Conservation (phyloP, 2,113 vertebrate genomes). For the Emydura subglobosa region DNA sequence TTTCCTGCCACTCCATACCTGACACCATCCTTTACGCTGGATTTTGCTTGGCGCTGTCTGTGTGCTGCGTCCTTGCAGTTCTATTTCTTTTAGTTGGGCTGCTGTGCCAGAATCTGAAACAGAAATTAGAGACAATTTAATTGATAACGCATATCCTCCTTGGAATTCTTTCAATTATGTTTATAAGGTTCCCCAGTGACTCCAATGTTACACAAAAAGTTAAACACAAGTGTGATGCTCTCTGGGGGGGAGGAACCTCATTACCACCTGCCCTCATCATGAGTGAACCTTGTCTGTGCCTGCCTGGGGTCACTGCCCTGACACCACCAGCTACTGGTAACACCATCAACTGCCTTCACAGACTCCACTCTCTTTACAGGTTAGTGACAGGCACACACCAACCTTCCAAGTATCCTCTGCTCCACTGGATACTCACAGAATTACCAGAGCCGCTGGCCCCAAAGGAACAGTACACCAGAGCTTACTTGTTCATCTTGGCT, state of each 20-base stretch:
- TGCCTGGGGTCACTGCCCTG: background rate
- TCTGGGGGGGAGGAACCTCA: background rate
- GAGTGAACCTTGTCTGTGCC: background rate
- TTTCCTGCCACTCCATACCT: slow-evolving; percentile 80
- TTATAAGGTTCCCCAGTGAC: background rate
- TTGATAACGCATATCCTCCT: background rate
- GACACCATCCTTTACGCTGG: slow-evolving; percentile 90
- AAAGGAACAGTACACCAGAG: background rate
- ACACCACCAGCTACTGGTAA: background rate
- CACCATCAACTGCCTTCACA: background rate
- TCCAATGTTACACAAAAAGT: background rate
- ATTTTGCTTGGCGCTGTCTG: slow-evolving; percentile 86
- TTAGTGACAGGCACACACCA: background rate
- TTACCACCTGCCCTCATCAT: background rate
- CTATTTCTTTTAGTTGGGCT: slow-evolving; percentile 63
- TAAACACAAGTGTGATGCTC: background rate
- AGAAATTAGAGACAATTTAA: background rate
- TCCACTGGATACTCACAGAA: background rate
- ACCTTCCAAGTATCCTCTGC: background rate
- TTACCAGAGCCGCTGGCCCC: background rate
- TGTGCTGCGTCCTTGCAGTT: slow-evolving; percentile 68
- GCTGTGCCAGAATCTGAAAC: slow-evolving; percentile 34
- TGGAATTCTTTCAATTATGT: background rate
- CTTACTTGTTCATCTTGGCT: background rate
- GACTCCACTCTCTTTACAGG: background rate